A percentile compares a stretch with the other conserved stretches of the same genome.
These are phyloP conservation scores for Chloroclysta siterata DNA, from an alignment of 2,888 invertebrate genomes.

Conservation along the genomic window DNA sequence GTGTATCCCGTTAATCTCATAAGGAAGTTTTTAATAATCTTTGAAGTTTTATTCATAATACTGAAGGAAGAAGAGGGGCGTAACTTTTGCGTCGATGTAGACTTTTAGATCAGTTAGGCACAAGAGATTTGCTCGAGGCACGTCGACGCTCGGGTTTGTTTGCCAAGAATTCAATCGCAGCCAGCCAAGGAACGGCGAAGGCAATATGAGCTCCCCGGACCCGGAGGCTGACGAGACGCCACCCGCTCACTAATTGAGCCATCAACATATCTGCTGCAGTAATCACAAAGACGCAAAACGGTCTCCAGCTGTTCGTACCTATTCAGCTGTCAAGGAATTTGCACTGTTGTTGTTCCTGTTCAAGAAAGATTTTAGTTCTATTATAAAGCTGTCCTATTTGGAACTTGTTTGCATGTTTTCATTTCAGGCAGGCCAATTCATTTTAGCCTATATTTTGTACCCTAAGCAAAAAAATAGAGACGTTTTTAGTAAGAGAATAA, in stretches of 20 bases:
- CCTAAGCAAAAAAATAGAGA: constrained; percentile 25
- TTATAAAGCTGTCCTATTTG: too few relatives aligned
- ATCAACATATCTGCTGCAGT: constrained; percentile 61
- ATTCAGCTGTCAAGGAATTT: constrained; percentile 41
- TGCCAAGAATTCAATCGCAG: constrained; percentile 71
- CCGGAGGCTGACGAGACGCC: constrained; percentile 47
- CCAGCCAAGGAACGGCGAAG: constrained; percentile 43
- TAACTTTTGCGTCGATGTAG: constrained; percentile 45
- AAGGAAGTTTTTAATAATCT: constrained; percentile 59
- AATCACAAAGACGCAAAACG: constrained; percentile 44
- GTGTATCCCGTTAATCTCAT: constrained; percentile 62
- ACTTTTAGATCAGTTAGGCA: constrained; percentile 33
- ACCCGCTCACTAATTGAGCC: constrained; percentile 62
- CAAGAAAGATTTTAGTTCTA: neutral
- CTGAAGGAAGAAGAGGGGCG: constrained; percentile 41
- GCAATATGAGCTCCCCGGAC: constrained; percentile 54
- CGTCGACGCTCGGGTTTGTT: constrained; percentile 45
- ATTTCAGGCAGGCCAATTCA: too few relatives aligned
- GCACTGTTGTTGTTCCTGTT: constrained; percentile 18
- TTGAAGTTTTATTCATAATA: constrained; percentile 39
- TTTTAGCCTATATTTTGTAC: neutral
- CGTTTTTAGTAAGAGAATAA: constrained; percentile 46
- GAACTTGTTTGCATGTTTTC: neutral
- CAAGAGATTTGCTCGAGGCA: constrained; percentile 34
- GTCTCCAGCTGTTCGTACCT: constrained; percentile 46